Base-by-base conservation (phyloP, 1,140 invertebrate genomes). In the Aradophagus sp. region DNA sequence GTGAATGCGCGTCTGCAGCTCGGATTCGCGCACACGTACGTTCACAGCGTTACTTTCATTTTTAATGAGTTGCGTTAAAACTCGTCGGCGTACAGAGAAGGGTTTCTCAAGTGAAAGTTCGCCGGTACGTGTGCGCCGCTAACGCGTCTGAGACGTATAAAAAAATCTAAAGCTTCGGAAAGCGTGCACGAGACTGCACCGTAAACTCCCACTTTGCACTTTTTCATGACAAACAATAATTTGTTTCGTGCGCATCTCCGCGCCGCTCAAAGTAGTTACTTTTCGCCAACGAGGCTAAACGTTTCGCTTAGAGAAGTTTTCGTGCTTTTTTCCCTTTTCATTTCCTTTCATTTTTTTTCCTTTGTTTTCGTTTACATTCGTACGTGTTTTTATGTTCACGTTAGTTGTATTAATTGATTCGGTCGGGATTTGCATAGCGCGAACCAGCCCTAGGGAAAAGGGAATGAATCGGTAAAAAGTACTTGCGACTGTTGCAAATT, bases 31-130 rank as follows among this genome's bases (percentile, higher is more conserved):
- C 13, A 32, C 13, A 16, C 42, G 13, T 5, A 11, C 23, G 14
- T 31, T 48, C 31, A 17, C 6, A 42, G 23, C 19, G 26, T 52
- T 68, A 59, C 65, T 68, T 58, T 66, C 62, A 66, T 23, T 67
- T 67, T 67, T 67, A 67, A 67, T 67, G 63, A 67, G 63, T 67
- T 66, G 52, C 52, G 62, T 66, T 66, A 52, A 67, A 67, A 53
- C 53, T 45, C 45, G 23, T 11, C 35, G 11, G 45, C 12, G 31
- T 23, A 17, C 2, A 29, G 56, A 47, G 32, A 11, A 48, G 34
- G 32, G 36, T 41, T 50, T 35, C 35, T 66, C 42, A 19, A 66
- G 62, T 58, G 48, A 66, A 65, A 65, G 62, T 66, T 56, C 20
- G 16, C 12, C 42, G 34, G 14, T 47, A 11, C 10, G n/a, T 6